Base-by-base conservation (phyloP, 2,888 invertebrate species). In the Cheilosia variabilis region DNA sequence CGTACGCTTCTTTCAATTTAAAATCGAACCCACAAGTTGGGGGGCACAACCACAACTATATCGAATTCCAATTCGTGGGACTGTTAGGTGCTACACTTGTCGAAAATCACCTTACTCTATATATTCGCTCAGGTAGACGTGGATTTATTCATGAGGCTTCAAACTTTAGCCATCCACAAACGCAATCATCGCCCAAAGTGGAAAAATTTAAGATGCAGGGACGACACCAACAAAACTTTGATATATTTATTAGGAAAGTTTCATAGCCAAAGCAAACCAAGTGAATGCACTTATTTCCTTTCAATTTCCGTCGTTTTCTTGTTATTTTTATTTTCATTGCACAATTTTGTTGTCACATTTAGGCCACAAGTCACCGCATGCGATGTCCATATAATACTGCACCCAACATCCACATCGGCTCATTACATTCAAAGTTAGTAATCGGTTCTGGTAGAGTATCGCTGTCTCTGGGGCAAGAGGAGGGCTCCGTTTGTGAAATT, bases 231-330 rank as follows among this genome's bases (percentile, higher is more conserved):
- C 15, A 31, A 41, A 65, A 65, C 63, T 72, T 78, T 72, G 50
- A 71, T 72, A 72, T 72, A 79, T 65, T 37, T 72, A 79, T 65
- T 37, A 65, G 65, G 10, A 58, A 72, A 72, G 71, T 72, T 79
- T 79, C 65, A 31, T 7, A 50, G 71, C 63, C 58, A 31, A 19
- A 50, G 69, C 63, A 52, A 71, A 58, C 71, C 72, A 69, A 72
- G 65, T 58, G 63, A 65, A 79, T 79, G 63, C 78, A 65, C 65
- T 79, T 79, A 72, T 79, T 79, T 79, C 71, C 60, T 65, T 72
- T 19, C 50, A 63, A 72, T 79, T 58, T 72, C 78, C 65, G 22
- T 19, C 27, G 34, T 58, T 58, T 34, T 24, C 45, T 7, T 22
- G 10, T 15, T 15, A 13, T 10, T n/a, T 17, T n/a, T 17, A 17